Evolutionary conservation across 2,113 vertebrate species (phyloP), one percentile per base, ranked within the genome.

Genomic region (Anguilla japonica): DNA sequence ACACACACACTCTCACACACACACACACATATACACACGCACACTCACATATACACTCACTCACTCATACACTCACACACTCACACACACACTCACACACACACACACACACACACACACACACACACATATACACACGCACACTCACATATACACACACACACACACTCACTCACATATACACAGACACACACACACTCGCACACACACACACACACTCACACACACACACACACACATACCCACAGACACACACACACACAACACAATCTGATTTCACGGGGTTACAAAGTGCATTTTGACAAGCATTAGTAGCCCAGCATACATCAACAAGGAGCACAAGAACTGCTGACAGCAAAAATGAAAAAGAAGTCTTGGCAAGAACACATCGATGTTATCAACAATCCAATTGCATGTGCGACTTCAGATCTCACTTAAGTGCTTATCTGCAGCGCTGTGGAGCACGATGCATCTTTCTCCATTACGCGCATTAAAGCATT

Each of bases 41-140:
- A 34, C 34, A 34, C 34, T 0, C 34, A 34, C 34, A 34, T 1
- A 34, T 1, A 34, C 34, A 34, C 34, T 0, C 34, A 34, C 34
- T 0, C 34, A 34, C 0, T 0, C 34, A 34, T 1, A 34, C 34
- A 34, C 34, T 34, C 34, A 34, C 34, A 34, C 34, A 34, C 34
- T 34, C 34, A 34, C 34, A 34, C 1, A 34, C 1, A 34, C 34
- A 34, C 46, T 67, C 11, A 53, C 50, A 53, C 50, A 53, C 50
- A 53, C 13, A 53, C 50, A 53, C 67, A 75, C 20, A 75, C 67
- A 75, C 26, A 75, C 13, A 75, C 22, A 2, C 67, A 75, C 8
- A 78, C 67, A 79, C 15, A 57, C 53, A 78, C 75, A 87, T 22
- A 84, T 43, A 50, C 67, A 85, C 86, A 57, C 80, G 40, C 39